phyloP scores from a whole-genome alignment of 2,113 vertebrate species.

The Sitta europaea region DNA sequence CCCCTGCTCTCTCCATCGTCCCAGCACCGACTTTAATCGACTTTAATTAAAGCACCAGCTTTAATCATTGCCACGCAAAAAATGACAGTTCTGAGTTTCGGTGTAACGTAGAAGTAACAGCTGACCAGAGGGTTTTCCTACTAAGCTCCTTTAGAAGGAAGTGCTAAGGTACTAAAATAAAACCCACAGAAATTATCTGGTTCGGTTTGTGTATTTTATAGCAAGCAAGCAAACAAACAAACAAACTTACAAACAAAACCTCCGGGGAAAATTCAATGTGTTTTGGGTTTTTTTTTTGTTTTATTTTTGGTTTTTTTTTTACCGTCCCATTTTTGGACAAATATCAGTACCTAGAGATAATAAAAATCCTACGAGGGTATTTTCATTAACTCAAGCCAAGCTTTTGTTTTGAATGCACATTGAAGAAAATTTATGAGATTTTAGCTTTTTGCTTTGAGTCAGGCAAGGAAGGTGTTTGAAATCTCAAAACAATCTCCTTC shows the following conservation, averaged over 20 bases:
- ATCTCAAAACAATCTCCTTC: neutral
- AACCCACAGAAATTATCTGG: neutral
- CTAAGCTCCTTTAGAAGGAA: neutral
- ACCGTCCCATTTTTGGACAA: neutral
- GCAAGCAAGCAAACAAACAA: neutral
- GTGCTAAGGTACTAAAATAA: neutral
- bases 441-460: neutral
- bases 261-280: rapidly evolving
- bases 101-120: neutral
- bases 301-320: neutral
- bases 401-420: neutral
- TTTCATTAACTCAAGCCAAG: neutral
- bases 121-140: neutral
- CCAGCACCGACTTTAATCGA: neutral
- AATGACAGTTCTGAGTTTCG: neutral
- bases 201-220: neutral
- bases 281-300: no score
- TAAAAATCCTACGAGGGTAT: neutral
- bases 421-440: neutral
- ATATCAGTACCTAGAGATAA: neutral
- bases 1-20: neutral
- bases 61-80: neutral
- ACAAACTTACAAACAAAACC: neutral
- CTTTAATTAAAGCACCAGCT: no score
- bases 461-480: constrained; percentile 17